These are phyloP conservation scores for Agrotis ipsilon DNA, from an alignment of 2,888 invertebrate genomes.

Conservation along the genomic window DNA sequence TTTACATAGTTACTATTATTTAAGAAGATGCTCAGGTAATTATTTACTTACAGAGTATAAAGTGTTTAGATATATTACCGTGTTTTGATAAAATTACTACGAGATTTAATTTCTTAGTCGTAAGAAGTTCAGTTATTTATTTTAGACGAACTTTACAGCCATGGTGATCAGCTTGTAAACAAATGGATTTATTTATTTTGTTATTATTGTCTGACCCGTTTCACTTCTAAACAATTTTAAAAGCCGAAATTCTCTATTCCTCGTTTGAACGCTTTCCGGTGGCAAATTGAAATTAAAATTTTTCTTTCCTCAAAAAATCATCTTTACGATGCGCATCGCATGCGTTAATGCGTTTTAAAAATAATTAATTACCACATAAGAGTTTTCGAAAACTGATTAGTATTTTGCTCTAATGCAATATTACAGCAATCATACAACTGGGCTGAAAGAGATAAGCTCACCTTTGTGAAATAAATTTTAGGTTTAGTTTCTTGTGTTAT, in stretches of 20 bases:
- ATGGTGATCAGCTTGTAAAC: neutral
- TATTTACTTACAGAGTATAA: neutral
- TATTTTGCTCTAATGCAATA: neutral
- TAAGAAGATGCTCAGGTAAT: neutral
- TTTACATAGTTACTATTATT: neutral
- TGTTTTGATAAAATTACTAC: too few species aligned
- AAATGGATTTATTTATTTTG: constrained; percentile 11
- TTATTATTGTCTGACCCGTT: neutral
- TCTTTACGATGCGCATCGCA: too few species aligned
- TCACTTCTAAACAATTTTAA: constrained; percentile 16
- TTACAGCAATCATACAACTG: too few species aligned
- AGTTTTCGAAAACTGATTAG: neutral
- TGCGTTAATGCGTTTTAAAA: too few species aligned
- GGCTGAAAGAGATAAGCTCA: too few species aligned
- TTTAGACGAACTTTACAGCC: neutral
- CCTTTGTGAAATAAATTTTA: too few species aligned
- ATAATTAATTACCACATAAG: neutral
- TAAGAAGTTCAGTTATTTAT: neutral
- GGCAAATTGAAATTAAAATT: too few species aligned
- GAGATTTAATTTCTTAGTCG: neutral
- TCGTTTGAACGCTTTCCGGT: too few species aligned
- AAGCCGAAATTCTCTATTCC: too few species aligned
- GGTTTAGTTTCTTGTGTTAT: too few species aligned
- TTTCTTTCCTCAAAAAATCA: too few species aligned
- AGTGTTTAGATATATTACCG: neutral